Evolutionary conservation across 2,888 invertebrate genomes (phyloP).

Genomic region (Magallana nippona): DNA sequence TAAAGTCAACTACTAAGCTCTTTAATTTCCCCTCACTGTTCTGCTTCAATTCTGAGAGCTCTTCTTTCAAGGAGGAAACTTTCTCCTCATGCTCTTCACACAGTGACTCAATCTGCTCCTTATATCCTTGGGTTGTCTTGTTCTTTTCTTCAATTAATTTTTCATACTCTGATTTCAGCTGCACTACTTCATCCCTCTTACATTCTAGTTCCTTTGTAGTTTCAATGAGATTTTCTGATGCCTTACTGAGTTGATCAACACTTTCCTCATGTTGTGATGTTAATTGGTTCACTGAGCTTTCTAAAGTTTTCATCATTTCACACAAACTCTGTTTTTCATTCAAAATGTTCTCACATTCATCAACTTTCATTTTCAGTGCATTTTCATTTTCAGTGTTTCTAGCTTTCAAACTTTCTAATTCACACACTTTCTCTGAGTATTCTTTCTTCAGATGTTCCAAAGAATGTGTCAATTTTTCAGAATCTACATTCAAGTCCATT

Average conservation of each 20-base stretch:
- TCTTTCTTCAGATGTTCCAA: background rate
- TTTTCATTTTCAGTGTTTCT: background rate
- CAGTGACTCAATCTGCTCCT: background rate
- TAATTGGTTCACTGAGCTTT: conserved; percentile 15
- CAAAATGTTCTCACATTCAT: background rate
- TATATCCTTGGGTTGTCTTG: background rate
- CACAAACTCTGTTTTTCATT: conserved; percentile 31
- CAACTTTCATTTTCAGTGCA: background rate
- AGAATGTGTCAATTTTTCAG: conserved; percentile 35
- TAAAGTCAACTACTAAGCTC: conserved; percentile 38
- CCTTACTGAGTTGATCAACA: background rate
- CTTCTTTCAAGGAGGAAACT: background rate
- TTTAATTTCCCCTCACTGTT: conserved; percentile 38
- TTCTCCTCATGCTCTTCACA: conserved; percentile 22
- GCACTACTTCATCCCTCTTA: conserved; percentile 42
- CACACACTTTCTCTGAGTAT: background rate
- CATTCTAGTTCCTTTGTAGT: background rate
- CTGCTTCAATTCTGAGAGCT: background rate
- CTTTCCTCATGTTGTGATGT: conserved; percentile 18
- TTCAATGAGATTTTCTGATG: background rate
- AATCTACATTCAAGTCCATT: conserved; percentile 12
- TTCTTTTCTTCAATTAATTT: conserved; percentile 6
- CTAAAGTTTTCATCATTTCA: conserved; percentile 19
- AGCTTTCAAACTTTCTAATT: background rate
- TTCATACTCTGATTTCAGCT: conserved; percentile 42